Base-by-base conservation (phyloP, 2,113 vertebrate genomes). In the Aegotheles bennettii region DNA sequence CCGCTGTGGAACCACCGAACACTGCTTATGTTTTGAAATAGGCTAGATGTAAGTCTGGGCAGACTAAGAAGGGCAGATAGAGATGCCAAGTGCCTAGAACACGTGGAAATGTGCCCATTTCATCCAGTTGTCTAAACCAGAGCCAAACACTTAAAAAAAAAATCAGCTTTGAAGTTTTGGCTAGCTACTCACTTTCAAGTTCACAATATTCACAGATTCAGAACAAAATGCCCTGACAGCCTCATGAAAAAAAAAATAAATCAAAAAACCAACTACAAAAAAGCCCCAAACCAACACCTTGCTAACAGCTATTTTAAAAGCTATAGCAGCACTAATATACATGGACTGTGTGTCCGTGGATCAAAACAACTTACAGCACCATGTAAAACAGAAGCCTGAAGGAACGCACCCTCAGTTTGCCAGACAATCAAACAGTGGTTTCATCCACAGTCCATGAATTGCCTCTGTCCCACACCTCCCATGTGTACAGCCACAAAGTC, bases 41-140 rank as follows among this genome's bases (percentile, higher is more conserved):
- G 57, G 33, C 81, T 42, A 88, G 94, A 87, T 42, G 25, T 71
- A 65, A 43, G 88, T 65, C 74, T 93, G 35, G 45, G 13, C 57
- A 92, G 36, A 88, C 64, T 48, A 71, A 86, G 64, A 84, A 60
- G 48, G 54, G 38, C 42, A 84, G 59, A 28, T 8, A 65, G 60
- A 84, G 48, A 60, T 59, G 83, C 90, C 89, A 92, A 92, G 18
- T 90, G 40, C 85, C 92, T 81, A 53, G 76, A 86, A 84, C 53
- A 84, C 16, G 20, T 92, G 90, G 92, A 97, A 87, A 90, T 38
- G 6, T 84, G 88, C 88, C 90, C 69, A 51, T 68, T 96, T 84
- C 40, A 87, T 81, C 61, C 53, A 84, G 56, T 78, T 78, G 40
- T 70, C 74, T 45, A 86, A 82, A 50, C 40, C 42, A 56, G 20